A percentile compares a stretch with the other conserved stretches of the same genome.
phyloP scores from a whole-genome alignment of 2,888 invertebrate genomes.

The Rhogogaster chlorosoma region DNA sequence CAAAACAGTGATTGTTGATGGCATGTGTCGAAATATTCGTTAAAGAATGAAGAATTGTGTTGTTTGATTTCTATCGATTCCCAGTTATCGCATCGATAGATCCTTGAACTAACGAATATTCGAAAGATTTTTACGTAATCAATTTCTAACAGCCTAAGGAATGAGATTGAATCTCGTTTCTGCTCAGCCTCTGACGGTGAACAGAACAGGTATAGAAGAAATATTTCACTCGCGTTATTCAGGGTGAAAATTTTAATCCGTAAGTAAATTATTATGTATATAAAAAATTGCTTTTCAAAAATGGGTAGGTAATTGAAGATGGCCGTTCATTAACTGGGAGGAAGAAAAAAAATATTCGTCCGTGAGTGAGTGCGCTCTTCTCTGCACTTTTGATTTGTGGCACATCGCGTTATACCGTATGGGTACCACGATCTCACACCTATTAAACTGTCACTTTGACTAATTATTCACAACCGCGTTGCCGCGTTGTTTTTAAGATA shows the following conservation, averaged over 20 bases:
- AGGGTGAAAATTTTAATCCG: conserved; percentile 3
- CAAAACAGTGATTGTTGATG: conserved; percentile 37
- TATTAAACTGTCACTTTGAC: conserved; percentile 51
- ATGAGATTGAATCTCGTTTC: conserved; percentile 1
- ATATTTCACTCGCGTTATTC: conserved; percentile 6
- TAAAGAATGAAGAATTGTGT: conserved; percentile 9
- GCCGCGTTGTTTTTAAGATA: conserved; percentile 38
- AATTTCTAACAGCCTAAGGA: not conserved
- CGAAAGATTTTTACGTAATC: not conserved
- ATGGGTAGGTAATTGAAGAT: conserved; percentile 41
- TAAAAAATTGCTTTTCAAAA: not conserved
- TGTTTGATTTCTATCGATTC: conserved; percentile 22
- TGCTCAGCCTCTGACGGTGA: not conserved
- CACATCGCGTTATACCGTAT: conserved; percentile 37
- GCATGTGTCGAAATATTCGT: conserved; percentile 35
- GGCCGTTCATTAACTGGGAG: conserved; percentile 42
- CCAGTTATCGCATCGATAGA: not conserved
- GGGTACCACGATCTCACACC: conserved; percentile 47
- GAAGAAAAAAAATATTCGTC: not conserved
- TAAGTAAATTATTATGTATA: conserved; percentile 12
- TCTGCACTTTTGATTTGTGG: conserved; percentile 48
- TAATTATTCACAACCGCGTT: conserved; percentile 46
- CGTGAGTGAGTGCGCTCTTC: conserved; percentile 8
- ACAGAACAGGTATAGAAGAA: conserved; percentile 1
- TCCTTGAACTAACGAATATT: conserved; percentile 21